Evolutionary conservation across 2,797 vertebrate species (phyloP).

Genomic region (Myotis planiceps): DNA sequence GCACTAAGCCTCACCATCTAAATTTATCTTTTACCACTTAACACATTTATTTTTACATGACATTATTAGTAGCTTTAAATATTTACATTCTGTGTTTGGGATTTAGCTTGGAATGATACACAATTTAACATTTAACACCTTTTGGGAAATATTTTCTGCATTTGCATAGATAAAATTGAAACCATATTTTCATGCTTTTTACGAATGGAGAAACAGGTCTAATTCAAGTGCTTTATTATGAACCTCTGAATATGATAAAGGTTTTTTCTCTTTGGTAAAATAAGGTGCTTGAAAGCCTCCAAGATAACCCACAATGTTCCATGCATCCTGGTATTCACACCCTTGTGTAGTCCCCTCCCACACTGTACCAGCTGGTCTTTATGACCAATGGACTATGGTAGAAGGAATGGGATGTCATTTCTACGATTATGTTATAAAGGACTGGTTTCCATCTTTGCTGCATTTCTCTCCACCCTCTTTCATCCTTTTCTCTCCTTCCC

Average conservation of each 20-base stretch:
- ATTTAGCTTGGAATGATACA: not conserved
- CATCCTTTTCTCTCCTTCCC: not conserved
- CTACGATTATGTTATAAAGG: not conserved
- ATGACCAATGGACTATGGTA: not conserved
- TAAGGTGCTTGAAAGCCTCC: not conserved
- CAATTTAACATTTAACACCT: slow-evolving; percentile 1
- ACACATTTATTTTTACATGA: not conserved
- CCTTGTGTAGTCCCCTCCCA: not conserved
- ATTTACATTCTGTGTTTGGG: not conserved
- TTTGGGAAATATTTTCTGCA: slow-evolving; percentile 5
- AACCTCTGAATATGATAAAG: slow-evolving; percentile 1
- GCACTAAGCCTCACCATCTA: not conserved
- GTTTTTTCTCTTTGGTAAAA: slow-evolving; percentile 17
- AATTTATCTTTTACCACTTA: slow-evolving; percentile 24
- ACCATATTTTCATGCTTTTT: not conserved
- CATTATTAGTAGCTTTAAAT: not conserved
- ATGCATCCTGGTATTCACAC: not conserved
- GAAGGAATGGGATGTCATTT: slow-evolving; percentile 4
- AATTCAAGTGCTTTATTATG: slow-evolving; percentile 9
- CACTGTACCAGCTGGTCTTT: not conserved
- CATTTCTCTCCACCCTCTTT: not conserved
- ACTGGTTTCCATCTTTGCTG: not conserved
- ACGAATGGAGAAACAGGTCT: not conserved
- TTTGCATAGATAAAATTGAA: not conserved
- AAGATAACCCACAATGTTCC: not conserved